Evolutionary conservation across 2,113 vertebrate species (phyloP).

Genomic region (Crocuta crocuta): DNA sequence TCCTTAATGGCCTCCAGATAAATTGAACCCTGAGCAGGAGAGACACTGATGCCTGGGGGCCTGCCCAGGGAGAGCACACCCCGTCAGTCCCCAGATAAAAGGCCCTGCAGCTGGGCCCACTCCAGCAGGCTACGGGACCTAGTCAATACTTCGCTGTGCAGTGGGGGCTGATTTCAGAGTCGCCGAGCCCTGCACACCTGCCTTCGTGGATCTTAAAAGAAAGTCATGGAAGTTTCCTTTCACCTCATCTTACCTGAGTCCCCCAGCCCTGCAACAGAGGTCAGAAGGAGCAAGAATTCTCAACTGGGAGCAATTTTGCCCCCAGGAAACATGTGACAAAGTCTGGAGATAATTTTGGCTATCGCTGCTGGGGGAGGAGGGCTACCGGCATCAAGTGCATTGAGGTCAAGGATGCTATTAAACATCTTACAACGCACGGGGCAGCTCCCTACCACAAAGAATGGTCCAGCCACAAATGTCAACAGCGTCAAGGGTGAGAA

Average conservation of each 20-base stretch:
- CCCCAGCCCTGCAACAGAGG: neutral
- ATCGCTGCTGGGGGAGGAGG: neutral
- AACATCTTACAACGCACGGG: neutral
- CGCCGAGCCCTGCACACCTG: neutral
- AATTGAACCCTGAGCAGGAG: neutral
- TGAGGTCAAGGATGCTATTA: neutral
- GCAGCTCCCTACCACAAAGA: neutral
- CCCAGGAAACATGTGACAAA: neutral
- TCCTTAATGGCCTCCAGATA: conserved; percentile 58
- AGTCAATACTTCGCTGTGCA: fast-evolving
- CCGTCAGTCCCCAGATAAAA: neutral
- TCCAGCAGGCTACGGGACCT: neutral
- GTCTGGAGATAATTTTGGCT: neutral
- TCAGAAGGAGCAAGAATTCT: neutral
- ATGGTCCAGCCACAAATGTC: neutral
- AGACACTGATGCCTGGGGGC: neutral
- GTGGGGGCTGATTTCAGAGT: neutral
- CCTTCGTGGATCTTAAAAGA: neutral
- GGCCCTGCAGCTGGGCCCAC: neutral
- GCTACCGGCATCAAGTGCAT: neutral
- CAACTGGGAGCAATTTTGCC: neutral
- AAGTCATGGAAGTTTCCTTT: neutral
- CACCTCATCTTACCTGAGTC: neutral
- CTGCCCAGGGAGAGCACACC: neutral
- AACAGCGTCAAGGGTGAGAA: neutral